Evolutionary conservation across 2,888 invertebrate genomes (phyloP).

Genomic region (Noctuana brunneofusca): DNA sequence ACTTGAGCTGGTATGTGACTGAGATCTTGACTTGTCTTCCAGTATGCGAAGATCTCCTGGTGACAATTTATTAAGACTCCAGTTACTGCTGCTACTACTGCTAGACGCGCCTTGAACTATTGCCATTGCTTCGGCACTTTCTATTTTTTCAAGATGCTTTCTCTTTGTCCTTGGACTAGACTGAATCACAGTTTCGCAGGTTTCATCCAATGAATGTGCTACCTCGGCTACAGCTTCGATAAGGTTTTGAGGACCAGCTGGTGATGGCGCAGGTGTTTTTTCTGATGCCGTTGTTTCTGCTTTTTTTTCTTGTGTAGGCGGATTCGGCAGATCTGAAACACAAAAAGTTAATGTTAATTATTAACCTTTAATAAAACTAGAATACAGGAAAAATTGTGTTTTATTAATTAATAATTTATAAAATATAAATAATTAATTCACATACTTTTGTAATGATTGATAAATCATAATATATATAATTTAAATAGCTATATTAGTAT

Average conservation of each 20-base stretch:
- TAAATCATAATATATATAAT: no score
- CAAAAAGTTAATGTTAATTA: slow-evolving; percentile 3
- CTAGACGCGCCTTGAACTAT: slow-evolving; percentile 77
- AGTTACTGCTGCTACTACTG: slow-evolving; percentile 79
- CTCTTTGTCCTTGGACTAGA: slow-evolving; percentile 82
- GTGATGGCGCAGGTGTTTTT: slow-evolving; percentile 55
- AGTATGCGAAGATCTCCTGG: slow-evolving; percentile 77
- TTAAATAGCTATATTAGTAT: no score
- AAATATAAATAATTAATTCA: no score
- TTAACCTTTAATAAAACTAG: neutral
- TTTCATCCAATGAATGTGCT: slow-evolving; percentile 86
- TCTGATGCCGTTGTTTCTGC: slow-evolving; percentile 51
- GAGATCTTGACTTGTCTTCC: slow-evolving; percentile 75
- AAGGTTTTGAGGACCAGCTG: slow-evolving; percentile 71
- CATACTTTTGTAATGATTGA: no score
- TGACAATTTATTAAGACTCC: slow-evolving; percentile 79
- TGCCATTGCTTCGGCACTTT: slow-evolving; percentile 73
- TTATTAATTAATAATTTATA: no score
- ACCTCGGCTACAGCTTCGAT: slow-evolving; percentile 86
- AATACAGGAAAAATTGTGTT: neutral
- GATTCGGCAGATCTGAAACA: slow-evolving; percentile 59
- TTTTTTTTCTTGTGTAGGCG: slow-evolving; percentile 50
- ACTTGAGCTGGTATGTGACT: slow-evolving; percentile 78
- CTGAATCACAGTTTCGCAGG: slow-evolving; percentile 86
- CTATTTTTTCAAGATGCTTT: slow-evolving; percentile 76